Evolutionary conservation across 53 echinoderm and acorn worm genomes (phyloP), one percentile per base, ranked within the genome.

Genomic region (Holothuria leucospilota): DNA sequence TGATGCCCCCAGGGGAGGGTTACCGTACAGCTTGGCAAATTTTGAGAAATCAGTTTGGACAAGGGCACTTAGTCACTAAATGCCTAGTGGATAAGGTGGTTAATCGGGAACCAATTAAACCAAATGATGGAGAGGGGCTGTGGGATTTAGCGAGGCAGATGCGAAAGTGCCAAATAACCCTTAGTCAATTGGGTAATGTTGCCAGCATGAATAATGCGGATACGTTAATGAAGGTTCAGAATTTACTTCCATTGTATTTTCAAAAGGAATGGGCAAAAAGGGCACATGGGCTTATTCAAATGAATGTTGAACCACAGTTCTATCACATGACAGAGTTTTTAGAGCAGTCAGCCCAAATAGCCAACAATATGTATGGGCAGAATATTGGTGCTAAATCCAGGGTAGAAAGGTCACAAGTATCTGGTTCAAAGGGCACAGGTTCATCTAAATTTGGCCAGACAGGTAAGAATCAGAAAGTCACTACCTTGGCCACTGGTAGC

Each of bases 41-140:
- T 34, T 59, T 88, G 6, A 11, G 27, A 14, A 75, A 88, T 25
- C 91, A 88, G 69, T 91, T 91, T 77, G 91, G 91, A 0, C 87
- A 91, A 29, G 64, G 84, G 18, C 75, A 88, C 42, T 24, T 70
- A 23, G 74, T 91, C n/a, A 65, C 56, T 1, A 51, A 68, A 4
- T 39, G 88, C 62, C 63, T 66, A n/a, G 16, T 91, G 6, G 60
- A 85, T 68, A 87, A 91, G 63, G 87, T 91, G 2, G n/a, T 82
- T 18, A 62, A 82, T 34, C 41, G 91, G 29, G n/a, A n/a, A 18
- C 91, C 52, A 77, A 70, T 86, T 52, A 86, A 59, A 61, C 85
- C 58, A 24, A 88, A 88, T 63, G 89, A 88, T 51, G 83, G 71
- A 16, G 46, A 10, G 15, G 82, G 73, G 8, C 51, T 84, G 29